Evolutionary conservation across 1,140 invertebrate species (phyloP), one percentile per base, ranked within the genome.

Genomic region (Brachionus asplanchnoidis): DNA sequence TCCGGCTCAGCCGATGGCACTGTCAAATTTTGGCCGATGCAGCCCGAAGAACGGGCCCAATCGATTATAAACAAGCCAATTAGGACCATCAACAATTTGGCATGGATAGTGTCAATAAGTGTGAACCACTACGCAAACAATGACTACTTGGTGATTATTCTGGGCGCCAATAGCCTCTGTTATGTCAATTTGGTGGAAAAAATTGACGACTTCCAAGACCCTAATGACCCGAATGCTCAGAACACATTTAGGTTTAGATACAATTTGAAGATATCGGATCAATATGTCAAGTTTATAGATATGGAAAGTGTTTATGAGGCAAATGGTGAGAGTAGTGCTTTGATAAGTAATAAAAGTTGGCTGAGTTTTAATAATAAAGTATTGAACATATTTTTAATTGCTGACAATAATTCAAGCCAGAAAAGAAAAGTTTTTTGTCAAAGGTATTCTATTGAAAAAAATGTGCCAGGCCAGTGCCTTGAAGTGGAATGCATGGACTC

Each of bases 271-370:
- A 36, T 70, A 28, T 70, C 23, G n/a, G 36, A 70, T 3, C 11
- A 70, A 9, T 60, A 20, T 60, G 17, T 20, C 7, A 60, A 60
- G 20, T 23, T 60, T 20, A 60, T 60, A 20, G 53, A 42, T 73
- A 11, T 40, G 26, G 26, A 68, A 8, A 75, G 20, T 42, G 8
- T 17, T 42, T 75, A n/a, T 42, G 73, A 77, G 46, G 12, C 7
- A 12, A 23, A 77, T 77, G n/a, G 26, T 26, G 73, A 53, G 0
- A 26, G 44, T 1, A 20, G 26, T 77, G 20, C 26, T 77, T n/a
- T 77, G 17, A 36, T 77, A 8, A 50, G 73, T 26, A 77, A 77
- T n/a, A 77, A 77, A 77, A 77, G 73, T 28, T 77, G 73, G 73
- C 12, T 77, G 9, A 36, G 50, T 46, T 28, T 20, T 12, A 77